Conservation (phyloP, 1,140 invertebrate genomes). For the Cryptotermes secundus region DNA sequence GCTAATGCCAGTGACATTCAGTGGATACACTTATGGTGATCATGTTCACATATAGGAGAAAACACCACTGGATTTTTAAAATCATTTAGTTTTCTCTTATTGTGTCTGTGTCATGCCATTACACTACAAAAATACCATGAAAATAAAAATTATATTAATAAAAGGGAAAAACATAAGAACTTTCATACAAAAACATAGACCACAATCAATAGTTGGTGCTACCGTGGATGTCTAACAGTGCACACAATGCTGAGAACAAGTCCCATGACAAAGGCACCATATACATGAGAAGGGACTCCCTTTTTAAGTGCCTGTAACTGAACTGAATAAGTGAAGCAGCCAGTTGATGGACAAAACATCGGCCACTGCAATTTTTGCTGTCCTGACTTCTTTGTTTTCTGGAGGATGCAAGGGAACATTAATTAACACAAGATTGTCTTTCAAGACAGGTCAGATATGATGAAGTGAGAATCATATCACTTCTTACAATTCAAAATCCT, state of each 20-base stretch:
- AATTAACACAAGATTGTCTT: not conserved
- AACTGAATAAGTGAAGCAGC: not conserved
- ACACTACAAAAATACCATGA: not conserved
- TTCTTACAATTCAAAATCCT: not conserved
- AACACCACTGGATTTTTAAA: not conserved
- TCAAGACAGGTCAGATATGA: not conserved
- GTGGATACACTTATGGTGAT: not conserved
- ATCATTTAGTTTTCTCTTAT: not conserved
- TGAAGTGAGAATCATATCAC: not conserved
- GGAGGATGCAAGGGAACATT: not conserved
- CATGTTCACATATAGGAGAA: not conserved
- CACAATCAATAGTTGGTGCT: not conserved
- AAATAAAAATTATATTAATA: not conserved
- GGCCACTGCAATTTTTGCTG: not conserved
- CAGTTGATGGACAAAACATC: not conserved
- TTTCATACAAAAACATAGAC: not conserved
- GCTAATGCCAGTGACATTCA: not conserved
- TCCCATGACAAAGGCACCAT: not conserved
- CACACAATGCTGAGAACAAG: not conserved
- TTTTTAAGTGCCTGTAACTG: constrained; percentile 19
- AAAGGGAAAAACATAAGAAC: not conserved
- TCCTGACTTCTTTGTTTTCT: not conserved
- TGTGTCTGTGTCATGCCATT: not conserved
- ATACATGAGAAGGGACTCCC: not conserved
- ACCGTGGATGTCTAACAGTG: not conserved